Percentiles rank a stretch among this genome's conserved stretches.
These are phyloP conservation scores for Peucedramus taeniatus DNA, from an alignment of 2,113 vertebrate genomes.

Conservation along the genomic window DNA sequence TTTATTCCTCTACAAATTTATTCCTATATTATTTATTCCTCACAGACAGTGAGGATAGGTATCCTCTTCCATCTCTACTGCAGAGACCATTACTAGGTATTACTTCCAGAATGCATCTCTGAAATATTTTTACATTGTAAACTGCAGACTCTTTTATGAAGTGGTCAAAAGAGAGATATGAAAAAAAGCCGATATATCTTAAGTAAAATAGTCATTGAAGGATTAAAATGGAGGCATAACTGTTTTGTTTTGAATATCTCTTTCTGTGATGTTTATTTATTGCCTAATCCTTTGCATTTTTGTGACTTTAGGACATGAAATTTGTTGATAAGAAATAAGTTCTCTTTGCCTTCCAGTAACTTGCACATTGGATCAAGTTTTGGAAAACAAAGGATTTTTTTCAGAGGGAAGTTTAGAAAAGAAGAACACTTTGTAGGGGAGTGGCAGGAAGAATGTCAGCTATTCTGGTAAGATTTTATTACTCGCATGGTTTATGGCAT, in stretches of 20 bases:
- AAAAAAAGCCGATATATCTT: not conserved
- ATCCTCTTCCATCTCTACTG: not conserved
- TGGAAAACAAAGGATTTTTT: constrained; percentile 2
- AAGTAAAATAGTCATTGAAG: constrained; percentile 1
- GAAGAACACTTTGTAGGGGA: not conserved
- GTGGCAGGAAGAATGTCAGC: not conserved
- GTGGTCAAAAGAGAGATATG: constrained; percentile 20
- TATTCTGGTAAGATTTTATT: constrained; percentile 32
- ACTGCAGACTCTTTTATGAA: not conserved
- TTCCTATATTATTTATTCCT: not conserved
- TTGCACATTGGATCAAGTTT: not conserved
- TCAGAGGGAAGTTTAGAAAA: constrained; percentile 20
- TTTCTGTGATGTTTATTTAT: constrained; percentile 29
- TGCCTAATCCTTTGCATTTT: constrained; percentile 57
- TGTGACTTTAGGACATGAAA: constrained; percentile 42
- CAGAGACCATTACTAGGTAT: not conserved
- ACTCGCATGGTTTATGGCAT: not conserved
- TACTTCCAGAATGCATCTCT: not conserved
- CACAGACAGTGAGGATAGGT: not conserved
- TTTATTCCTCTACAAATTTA: not conserved
- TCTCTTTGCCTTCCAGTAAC: constrained; percentile 22
- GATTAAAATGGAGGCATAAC: constrained; percentile 30
- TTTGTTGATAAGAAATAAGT: constrained; percentile 29
- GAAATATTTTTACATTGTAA: constrained; percentile 7
- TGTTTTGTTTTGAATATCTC: constrained; percentile 39